These are phyloP conservation scores for Oplegnathus fasciatus DNA, from an alignment of 2,113 vertebrate genomes.

Conservation along the genomic window DNA sequence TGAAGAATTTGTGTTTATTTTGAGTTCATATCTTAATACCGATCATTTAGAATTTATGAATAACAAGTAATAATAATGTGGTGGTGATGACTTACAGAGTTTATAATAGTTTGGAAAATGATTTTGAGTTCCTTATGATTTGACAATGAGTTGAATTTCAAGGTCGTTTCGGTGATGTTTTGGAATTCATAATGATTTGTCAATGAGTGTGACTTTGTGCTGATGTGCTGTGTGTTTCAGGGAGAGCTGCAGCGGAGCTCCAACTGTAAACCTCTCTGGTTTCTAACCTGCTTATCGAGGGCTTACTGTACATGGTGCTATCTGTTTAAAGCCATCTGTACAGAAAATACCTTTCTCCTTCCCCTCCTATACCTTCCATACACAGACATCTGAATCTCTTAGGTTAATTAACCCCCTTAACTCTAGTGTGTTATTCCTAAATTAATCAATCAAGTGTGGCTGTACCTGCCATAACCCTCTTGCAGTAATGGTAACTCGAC, in stretches of 20 bases:
- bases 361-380: constrained; percentile 28
- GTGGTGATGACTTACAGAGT: constrained; percentile 69
- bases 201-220: constrained; percentile 77
- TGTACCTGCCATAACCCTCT: background rate
- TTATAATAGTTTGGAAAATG: constrained; percentile 67
- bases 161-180: constrained; percentile 43
- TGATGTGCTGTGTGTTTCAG: constrained; percentile 78
- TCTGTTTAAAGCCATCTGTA: constrained; percentile 83
- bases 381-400: constrained; percentile 14
- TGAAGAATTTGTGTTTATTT: constrained; percentile 67
- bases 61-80: constrained; percentile 76
- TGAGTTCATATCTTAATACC: constrained; percentile 62
- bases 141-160: constrained; percentile 78
- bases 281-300: constrained; percentile 77
- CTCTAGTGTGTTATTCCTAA: constrained; percentile 1
- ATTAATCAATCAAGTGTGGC: background rate
- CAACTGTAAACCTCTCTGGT: constrained; percentile 72
- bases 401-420: constrained; percentile 18
- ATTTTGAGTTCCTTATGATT: constrained; percentile 75
- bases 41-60: constrained; percentile 74
- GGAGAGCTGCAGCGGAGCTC: constrained; percentile 77
- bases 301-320: constrained; percentile 83
- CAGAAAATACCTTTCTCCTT: constrained; percentile 65
- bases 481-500: background rate
- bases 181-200: constrained; percentile 77